These are phyloP conservation scores for Sitobion miscanthi DNA, from an alignment of 1,140 invertebrate genomes.

Conservation along the genomic window DNA sequence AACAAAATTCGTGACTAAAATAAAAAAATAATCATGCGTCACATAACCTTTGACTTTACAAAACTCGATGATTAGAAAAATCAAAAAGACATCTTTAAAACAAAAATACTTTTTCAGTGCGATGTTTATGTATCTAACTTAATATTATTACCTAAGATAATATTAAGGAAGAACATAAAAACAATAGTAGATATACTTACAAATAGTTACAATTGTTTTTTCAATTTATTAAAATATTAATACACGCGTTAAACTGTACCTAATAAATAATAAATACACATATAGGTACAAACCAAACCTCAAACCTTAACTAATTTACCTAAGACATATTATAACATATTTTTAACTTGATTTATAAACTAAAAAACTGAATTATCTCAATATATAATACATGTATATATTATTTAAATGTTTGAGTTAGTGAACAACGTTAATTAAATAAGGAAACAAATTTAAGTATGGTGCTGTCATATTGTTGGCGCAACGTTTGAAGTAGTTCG, in stretches of 20 bases:
- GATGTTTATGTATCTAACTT: neutral
- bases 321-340: neutral
- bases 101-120: neutral
- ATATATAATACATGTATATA: neutral
- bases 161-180: neutral
- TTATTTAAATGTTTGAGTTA: neutral
- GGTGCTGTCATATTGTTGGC: neutral
- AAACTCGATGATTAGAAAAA: neutral
- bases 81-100: neutral
- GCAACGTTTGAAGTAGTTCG: neutral
- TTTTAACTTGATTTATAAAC: neutral
- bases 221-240: neutral
- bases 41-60: neutral
- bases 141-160: neutral
- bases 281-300: neutral
- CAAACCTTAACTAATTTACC: neutral
- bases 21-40: neutral
- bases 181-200: neutral
- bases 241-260: neutral
- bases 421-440: neutral
- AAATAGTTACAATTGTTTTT: neutral
- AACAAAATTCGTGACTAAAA: slow-evolving; percentile 35
- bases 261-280: neutral
- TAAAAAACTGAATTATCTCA: neutral
- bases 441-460: neutral